These are phyloP conservation scores for Thryonomys swinderianus DNA, from an alignment of 2,113 vertebrate genomes.

Conservation along the genomic window DNA sequence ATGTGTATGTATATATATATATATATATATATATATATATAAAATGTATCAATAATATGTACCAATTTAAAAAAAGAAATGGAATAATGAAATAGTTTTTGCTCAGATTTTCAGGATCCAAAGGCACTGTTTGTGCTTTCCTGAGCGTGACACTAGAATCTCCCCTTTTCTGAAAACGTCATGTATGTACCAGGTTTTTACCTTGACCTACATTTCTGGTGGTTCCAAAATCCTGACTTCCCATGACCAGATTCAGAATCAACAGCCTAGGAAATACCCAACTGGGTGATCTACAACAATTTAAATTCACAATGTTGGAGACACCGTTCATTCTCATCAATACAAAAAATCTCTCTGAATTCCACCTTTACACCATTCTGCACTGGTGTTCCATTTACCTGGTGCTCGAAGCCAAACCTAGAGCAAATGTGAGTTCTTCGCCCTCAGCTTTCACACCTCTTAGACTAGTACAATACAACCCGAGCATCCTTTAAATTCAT, in stretches of 20 bases:
- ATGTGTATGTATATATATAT: no score
- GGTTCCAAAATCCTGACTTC: not conserved
- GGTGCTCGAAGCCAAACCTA: not conserved
- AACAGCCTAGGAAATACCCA: not conserved
- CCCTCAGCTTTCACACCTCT: not conserved
- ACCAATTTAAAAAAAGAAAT: no score
- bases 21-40: no score
- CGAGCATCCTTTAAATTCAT: not conserved
- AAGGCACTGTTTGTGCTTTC: not conserved
- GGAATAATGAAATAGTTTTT: not conserved
- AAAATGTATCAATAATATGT: no score
- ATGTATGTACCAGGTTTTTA: not conserved
- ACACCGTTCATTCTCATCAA: not conserved
- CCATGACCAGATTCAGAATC: not conserved
- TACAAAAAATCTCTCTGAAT: not conserved
- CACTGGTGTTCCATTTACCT: not conserved
- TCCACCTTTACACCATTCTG: not conserved
- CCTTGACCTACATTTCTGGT: not conserved
- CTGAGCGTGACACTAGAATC: not conserved
- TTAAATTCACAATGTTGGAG: slow-evolving; percentile 33
- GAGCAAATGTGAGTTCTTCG: not conserved
- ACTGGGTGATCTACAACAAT: not conserved
- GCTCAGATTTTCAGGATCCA: not conserved
- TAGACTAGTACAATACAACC: not conserved
- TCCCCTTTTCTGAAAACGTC: not conserved